Percentiles rank a stretch among this genome's conserved stretches.
These are phyloP conservation scores for Chironomus riparius DNA, from an alignment of 2,888 invertebrate genomes.

Conservation along the genomic window DNA sequence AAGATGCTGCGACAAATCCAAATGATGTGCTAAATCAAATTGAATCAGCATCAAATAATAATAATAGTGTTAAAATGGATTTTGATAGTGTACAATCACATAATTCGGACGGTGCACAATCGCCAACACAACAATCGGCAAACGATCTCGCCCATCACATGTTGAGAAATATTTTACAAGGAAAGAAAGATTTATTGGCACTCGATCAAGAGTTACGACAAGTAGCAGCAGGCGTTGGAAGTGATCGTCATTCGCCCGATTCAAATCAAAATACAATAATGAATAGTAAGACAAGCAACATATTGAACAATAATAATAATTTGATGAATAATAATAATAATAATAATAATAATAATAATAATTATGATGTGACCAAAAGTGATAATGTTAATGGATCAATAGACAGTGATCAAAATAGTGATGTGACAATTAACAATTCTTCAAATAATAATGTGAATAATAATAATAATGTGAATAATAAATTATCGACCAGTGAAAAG, in stretches of 20 bases:
- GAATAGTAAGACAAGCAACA: constrained; percentile 5
- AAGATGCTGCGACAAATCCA: constrained; percentile 49
- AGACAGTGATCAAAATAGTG: constrained; percentile 34
- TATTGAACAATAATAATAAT: constrained; percentile 24
- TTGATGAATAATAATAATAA: constrained; percentile 17
- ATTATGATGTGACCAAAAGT: constrained; percentile 22
- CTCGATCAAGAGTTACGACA: constrained; percentile 58
- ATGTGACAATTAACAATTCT: constrained; percentile 36
- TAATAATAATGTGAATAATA: constrained; percentile 33
- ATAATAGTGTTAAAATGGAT: constrained; percentile 26
- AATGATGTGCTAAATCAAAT: constrained; percentile 21
- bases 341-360: constrained; percentile 24
- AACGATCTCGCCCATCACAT: constrained; percentile 68
- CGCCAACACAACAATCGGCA: constrained; percentile 32
- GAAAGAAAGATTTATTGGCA: constrained; percentile 73
- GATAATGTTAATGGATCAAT: constrained; percentile 10
- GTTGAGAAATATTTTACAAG: constrained; percentile 82
- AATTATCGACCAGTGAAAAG: too few relatives aligned
- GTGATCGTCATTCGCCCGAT: constrained; percentile 31
- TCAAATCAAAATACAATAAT: constrained; percentile 32
- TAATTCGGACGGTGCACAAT: constrained; percentile 43
- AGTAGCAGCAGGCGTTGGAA: constrained; percentile 37
- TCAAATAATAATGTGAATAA: constrained; percentile 39
- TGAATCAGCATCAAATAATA: constrained; percentile 25
- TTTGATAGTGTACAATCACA: constrained; percentile 35